A percentile compares a stretch with the other conserved stretches of the same genome.
Conservation (phyloP, 2,113 vertebrate species). For the Mellivora capensis region DNA sequence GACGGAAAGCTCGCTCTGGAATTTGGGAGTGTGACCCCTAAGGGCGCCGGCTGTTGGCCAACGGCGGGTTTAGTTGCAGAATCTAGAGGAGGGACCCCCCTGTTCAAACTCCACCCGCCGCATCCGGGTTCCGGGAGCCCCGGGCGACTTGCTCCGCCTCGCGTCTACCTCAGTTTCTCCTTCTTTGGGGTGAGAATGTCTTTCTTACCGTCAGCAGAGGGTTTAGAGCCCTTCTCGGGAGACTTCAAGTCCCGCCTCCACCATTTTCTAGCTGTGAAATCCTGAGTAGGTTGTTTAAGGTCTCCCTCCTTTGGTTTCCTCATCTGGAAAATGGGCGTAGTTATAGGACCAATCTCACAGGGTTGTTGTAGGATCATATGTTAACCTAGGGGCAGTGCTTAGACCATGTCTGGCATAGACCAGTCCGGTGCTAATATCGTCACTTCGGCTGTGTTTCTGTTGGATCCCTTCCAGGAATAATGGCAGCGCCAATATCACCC, state of each 20-base stretch:
- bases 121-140: not conserved
- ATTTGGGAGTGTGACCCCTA: too few species aligned
- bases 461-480: not conserved
- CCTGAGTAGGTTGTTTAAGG: not conserved
- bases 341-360: not conserved
- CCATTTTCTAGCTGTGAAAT: not conserved
- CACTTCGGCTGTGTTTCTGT: not conserved
- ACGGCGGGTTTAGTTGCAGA: not conserved
- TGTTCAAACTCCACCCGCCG: not conserved
- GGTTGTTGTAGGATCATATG: not conserved
- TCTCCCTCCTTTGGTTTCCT: not conserved
- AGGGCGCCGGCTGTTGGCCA: not conserved
- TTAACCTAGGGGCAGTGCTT: not conserved
- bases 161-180: not conserved
- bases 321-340: not conserved
- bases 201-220: not conserved
- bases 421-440: not conserved
- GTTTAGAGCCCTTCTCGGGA: not conserved
- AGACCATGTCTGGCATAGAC: not conserved
- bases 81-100: not conserved
- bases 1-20: not conserved
- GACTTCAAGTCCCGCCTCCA: not conserved
- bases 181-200: not conserved
- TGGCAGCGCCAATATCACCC: not conserved
- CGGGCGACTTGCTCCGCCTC: fast-evolving